These are phyloP conservation scores for Oenanthe melanoleuca DNA, from an alignment of 2,113 vertebrate species.

Conservation along the genomic window DNA sequence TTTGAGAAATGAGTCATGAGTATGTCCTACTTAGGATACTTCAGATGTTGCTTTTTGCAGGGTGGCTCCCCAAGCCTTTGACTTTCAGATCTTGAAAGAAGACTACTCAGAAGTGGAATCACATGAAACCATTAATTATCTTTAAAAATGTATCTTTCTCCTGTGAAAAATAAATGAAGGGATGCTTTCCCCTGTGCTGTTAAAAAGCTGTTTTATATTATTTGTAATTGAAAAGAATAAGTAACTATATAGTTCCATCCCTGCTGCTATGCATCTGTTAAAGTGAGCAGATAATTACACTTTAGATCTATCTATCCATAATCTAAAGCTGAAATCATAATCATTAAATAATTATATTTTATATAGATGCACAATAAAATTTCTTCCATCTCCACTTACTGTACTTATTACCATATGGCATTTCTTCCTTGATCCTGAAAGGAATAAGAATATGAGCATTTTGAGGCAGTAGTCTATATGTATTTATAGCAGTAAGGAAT, in stretches of 20 bases:
- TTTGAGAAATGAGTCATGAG: constrained; percentile 19
- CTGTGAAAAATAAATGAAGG: neutral
- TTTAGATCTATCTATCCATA: neutral
- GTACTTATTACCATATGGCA: neutral
- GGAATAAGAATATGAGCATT: neutral
- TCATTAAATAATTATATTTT: constrained; percentile 29
- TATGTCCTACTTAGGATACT: neutral
- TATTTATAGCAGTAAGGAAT: constrained; percentile 23
- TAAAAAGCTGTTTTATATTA: neutral
- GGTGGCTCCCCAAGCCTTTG: neutral
- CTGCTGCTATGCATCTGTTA: neutral
- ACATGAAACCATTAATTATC: neutral
- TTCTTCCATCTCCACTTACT: neutral
- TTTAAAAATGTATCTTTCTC: neutral
- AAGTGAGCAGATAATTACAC: neutral
- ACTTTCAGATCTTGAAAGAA: neutral
- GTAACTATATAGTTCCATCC: neutral
- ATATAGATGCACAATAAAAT: neutral
- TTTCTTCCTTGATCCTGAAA: neutral
- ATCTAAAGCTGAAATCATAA: neutral
- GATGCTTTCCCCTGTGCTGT: neutral
- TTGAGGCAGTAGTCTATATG: neutral
- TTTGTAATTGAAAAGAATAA: constrained; percentile 3
- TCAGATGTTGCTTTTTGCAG: neutral
- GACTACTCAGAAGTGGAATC: neutral